These are phyloP conservation scores for Symphodus melops DNA, from an alignment of 2,113 vertebrate species.

Conservation along the genomic window DNA sequence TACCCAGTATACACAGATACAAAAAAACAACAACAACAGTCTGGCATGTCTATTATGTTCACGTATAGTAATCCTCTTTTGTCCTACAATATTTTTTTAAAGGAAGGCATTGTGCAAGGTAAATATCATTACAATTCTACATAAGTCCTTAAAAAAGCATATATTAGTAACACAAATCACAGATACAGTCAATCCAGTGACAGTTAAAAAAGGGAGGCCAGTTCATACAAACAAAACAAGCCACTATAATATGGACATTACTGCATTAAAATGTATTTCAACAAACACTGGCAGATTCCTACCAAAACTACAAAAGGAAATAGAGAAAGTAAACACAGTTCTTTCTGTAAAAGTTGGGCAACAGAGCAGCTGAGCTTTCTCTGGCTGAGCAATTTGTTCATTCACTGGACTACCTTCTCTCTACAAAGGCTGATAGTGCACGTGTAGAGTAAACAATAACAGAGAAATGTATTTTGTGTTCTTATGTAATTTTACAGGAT, in stretches of 20 bases:
- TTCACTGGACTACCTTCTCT: neutral
- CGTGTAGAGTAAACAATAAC: too few relatives aligned
- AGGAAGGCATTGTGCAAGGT: neutral
- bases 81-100: neutral
- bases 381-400: neutral
- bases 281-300: conserved; percentile 54
- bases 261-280: conserved; percentile 70
- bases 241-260: conserved; percentile 63
- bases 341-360: conserved; percentile 20
- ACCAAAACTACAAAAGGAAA: conserved; percentile 30
- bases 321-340: conserved; percentile 11
- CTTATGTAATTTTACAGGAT: neutral
- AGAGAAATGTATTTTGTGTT: conserved; percentile 5
- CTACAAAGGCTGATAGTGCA: neutral
- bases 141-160: too few relatives aligned
- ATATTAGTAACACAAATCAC: too few relatives aligned
- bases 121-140: neutral
- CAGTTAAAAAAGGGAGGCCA: conserved; percentile 58
- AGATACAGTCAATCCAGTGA: conserved; percentile 42
- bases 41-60: too few relatives aligned
- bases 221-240: conserved; percentile 57
- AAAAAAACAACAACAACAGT: neutral
- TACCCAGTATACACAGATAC: neutral
- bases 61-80: neutral
- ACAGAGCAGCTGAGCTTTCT: conserved; percentile 9